Evolutionary conservation across 2,888 invertebrate species (phyloP), one percentile per base, ranked within the genome.

Genomic region (Odontomyia ornata): DNA sequence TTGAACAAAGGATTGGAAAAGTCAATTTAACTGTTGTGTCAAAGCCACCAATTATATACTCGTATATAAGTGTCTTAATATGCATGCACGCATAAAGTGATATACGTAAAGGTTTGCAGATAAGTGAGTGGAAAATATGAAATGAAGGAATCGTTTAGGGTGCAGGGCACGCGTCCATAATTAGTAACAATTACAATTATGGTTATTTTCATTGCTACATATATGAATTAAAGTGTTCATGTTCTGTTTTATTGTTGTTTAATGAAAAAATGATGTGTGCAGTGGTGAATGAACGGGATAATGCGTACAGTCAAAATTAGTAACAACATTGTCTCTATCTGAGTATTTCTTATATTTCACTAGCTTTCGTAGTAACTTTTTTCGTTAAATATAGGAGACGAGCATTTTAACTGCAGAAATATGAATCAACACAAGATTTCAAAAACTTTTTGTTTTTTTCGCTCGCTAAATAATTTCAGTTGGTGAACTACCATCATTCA

Each of bases 91-190:
- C n/a, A n/a, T 57, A 23, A n/a, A 36, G 36, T 36, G n/a, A n/a
- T n/a, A n/a, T 36, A 5, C 9, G 36, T 36, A 36, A 9, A 5
- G 36, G 36, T 9, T 36, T 3, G 3, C n/a, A 36, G 23, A 57
- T 73, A 73, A 73, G 73, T 43, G 73, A 73, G 57, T 57, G 73
- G 57, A 73, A 73, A 73, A 73, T 73, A 60, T 18, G 43, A 5
- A 47, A 27, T 43, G 67, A 18, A 18, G 27, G 43, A n/a, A 36
- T n/a, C 52, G 60, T 21, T 43, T 46, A 57, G 18, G 57, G 69
- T n/a, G 15, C 73, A 65, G 67, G 52, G 43, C 77, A 72, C 77
- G 72, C 77, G 77, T 77, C 64, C 72, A 64, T 64, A 77, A 72
- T 77, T 77, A 72, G 64, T 67, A 43, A 30, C 71, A 72, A 77